Conservation (phyloP, 2,797 vertebrate genomes). For the Cryptoblepharus egeriae region DNA sequence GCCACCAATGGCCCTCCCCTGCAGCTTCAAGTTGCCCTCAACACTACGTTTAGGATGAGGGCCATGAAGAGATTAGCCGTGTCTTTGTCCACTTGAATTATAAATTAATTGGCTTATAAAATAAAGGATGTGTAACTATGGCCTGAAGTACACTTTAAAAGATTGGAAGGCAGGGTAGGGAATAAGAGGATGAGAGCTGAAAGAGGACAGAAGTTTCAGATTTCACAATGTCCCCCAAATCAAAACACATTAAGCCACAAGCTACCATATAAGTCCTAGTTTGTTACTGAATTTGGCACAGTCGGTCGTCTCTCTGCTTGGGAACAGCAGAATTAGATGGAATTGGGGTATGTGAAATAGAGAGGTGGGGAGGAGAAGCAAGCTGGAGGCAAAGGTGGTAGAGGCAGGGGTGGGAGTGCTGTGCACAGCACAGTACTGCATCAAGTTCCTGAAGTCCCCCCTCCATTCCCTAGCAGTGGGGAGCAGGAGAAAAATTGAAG, state of each 20-base stretch:
- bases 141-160: constrained; percentile 62
- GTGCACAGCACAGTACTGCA: neutral
- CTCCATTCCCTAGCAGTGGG: neutral
- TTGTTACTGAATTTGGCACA: constrained; percentile 73
- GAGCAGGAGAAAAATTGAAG: neutral
- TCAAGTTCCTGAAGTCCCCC: neutral
- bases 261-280: constrained; percentile 52
- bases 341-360: constrained; percentile 16
- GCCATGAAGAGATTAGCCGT: too few species aligned
- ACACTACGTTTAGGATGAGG: neutral
- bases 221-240: neutral
- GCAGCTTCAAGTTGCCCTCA: neutral
- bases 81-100: constrained; percentile 41
- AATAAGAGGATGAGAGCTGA: accelerated
- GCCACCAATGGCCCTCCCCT: too few species aligned
- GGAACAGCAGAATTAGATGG: constrained; percentile 42
- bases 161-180: neutral
- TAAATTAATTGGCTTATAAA: constrained; percentile 69
- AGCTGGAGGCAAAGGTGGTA: constrained; percentile 8
- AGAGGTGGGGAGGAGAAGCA: neutral
- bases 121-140: constrained; percentile 61
- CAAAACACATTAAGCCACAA: constrained; percentile 64
- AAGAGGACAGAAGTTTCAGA: constrained; percentile 8
- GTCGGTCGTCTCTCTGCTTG: constrained; percentile 48
- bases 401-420: neutral